These are phyloP conservation scores for Lamprotornis superbus DNA, from an alignment of 2,113 vertebrate species.

Conservation along the genomic window DNA sequence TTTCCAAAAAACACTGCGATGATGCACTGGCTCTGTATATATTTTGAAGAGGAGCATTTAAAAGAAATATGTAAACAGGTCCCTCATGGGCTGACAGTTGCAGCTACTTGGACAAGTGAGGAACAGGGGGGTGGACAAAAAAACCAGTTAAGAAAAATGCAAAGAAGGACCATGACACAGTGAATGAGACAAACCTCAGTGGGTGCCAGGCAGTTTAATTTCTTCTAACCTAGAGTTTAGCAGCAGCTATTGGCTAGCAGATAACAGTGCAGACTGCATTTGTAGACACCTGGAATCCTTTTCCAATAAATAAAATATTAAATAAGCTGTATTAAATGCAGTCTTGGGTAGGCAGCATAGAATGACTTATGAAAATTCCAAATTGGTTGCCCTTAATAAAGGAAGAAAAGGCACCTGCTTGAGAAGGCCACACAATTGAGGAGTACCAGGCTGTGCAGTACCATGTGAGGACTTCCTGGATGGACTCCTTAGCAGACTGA, in stretches of 20 bases:
- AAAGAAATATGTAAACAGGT: neutral
- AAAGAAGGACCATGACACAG: slow-evolving; percentile 13
- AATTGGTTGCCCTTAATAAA: neutral
- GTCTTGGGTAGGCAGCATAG: neutral
- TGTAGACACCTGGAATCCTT: neutral
- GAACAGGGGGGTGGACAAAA: neutral
- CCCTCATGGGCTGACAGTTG: neutral
- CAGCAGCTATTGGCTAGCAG: slow-evolving; percentile 49
- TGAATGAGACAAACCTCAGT: neutral
- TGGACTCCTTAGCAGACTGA: neutral
- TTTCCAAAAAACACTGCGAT: neutral
- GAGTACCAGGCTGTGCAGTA: neutral
- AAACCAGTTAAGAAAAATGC: slow-evolving; percentile 19
- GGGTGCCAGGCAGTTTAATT: slow-evolving; percentile 48
- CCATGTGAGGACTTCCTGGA: neutral
- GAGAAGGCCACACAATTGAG: neutral
- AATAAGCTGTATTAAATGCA: neutral
- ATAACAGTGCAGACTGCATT: slow-evolving; percentile 30
- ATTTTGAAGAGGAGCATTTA: neutral
- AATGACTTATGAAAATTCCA: neutral
- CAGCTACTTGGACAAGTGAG: neutral
- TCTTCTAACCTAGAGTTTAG: slow-evolving; percentile 56
- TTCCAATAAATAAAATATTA: neutral
- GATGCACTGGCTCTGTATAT: neutral
- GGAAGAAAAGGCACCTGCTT: neutral